phyloP scores from a whole-genome alignment of 2,797 vertebrate species.

The Gymnothorax javanicus region DNA sequence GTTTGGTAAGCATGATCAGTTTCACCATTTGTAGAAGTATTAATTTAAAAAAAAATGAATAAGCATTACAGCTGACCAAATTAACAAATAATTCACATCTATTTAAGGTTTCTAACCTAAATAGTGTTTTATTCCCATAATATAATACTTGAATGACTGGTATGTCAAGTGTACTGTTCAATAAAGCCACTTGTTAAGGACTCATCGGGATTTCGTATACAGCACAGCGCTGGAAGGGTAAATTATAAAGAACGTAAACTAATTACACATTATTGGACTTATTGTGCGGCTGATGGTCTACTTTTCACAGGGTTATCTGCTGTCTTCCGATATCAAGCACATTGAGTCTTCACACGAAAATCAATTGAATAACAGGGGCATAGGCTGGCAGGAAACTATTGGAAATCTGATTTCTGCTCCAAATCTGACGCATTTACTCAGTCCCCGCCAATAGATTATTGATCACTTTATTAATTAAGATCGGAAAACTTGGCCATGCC shows the following conservation, averaged over 20 bases:
- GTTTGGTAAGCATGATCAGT: too few species aligned
- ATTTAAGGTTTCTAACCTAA: neutral
- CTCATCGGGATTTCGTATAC: neutral
- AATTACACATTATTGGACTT: neutral
- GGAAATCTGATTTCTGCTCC: constrained; percentile 36
- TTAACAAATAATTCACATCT: too few species aligned
- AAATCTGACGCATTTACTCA: constrained; percentile 31
- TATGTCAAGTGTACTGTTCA: neutral
- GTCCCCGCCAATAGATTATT: constrained; percentile 41
- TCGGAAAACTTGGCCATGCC: constrained; percentile 19
- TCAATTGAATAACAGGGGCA: constrained; percentile 50
- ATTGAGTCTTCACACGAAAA: constrained; percentile 63
- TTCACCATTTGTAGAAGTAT: too few species aligned
- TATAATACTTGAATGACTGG: neutral
- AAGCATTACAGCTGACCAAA: too few species aligned
- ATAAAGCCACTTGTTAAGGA: neutral
- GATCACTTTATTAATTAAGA: constrained; percentile 49
- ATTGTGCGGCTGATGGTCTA: neutral
- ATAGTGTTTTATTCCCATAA: neutral
- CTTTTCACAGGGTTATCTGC: neutral
- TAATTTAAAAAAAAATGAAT: too few species aligned
- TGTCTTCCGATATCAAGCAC: constrained; percentile 37
- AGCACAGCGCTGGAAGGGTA: neutral
- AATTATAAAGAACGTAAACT: neutral
- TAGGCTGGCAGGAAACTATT: constrained; percentile 32